Evolutionary conservation across 2,113 vertebrate species (phyloP).

Genomic region (Smithornis capensis): DNA sequence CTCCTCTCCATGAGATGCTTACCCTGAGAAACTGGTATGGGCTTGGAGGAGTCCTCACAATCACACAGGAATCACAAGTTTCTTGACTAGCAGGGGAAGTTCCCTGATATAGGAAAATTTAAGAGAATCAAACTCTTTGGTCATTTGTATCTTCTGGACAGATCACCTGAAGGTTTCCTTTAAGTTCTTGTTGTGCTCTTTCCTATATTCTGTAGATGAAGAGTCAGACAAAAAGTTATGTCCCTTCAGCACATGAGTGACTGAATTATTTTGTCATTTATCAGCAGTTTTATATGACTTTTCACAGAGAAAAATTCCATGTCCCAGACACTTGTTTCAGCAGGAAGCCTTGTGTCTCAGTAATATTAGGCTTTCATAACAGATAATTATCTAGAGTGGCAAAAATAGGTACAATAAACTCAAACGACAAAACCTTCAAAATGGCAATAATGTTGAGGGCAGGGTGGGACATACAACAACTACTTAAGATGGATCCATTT

Average conservation of each 20-base stretch:
- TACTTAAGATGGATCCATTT: not conserved
- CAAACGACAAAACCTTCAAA: not conserved
- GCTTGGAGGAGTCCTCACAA: not conserved
- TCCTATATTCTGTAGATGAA: not conserved
- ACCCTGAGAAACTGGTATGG: not conserved
- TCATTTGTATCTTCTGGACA: not conserved
- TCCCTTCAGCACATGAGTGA: not conserved
- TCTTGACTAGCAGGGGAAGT: not conserved
- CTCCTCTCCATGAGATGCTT: not conserved
- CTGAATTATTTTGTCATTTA: not conserved
- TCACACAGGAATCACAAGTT: not conserved
- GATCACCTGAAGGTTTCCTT: not conserved
- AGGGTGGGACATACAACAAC: accelerated
- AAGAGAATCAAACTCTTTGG: not conserved
- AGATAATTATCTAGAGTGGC: not conserved
- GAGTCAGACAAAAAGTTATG: not conserved
- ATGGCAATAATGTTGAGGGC: not conserved
- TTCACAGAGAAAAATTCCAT: not conserved
- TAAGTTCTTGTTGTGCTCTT: not conserved
- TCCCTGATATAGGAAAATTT: not conserved
- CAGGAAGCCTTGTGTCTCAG: not conserved
- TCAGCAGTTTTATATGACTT: not conserved
- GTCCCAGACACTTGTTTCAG: not conserved
- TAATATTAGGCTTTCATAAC: not conserved
- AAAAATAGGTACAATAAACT: not conserved